Evolutionary conservation across 2,113 vertebrate species (phyloP).

Genomic region (Xenus cinereus): DNA sequence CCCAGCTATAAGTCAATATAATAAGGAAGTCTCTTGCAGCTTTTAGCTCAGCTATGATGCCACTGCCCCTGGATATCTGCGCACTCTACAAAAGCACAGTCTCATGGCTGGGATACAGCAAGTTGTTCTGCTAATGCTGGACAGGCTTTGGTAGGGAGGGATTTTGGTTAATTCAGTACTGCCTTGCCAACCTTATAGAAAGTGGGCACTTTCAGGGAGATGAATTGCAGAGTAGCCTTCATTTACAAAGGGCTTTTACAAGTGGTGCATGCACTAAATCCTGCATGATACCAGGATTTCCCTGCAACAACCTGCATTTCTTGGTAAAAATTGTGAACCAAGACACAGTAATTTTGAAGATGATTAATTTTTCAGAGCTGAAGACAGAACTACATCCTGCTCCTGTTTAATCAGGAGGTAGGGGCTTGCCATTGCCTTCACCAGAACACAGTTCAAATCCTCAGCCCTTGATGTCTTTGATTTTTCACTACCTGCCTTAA

Average conservation of each 20-base stretch:
- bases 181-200: not conserved
- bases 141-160: not conserved
- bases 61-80: not conserved
- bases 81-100: not conserved
- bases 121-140: not conserved
- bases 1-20: not conserved
- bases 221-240: not conserved
- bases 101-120: not conserved
- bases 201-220: not conserved
- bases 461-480: not conserved
- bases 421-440: not conserved
- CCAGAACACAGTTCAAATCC: not conserved
- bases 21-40: not conserved
- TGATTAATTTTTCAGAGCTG: not conserved
- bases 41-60: not conserved
- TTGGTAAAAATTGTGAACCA: not conserved
- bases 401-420: not conserved
- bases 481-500: constrained; percentile 4
- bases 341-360: not conserved
- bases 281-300: not conserved
- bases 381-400: not conserved
- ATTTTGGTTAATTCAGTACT: not conserved
- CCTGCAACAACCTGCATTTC: not conserved
- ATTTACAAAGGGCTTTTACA: not conserved
- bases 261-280: not conserved